Evolutionary conservation across 2,113 vertebrate species (phyloP), one percentile per base, ranked within the genome.

Genomic region (Tyrannus savana): DNA sequence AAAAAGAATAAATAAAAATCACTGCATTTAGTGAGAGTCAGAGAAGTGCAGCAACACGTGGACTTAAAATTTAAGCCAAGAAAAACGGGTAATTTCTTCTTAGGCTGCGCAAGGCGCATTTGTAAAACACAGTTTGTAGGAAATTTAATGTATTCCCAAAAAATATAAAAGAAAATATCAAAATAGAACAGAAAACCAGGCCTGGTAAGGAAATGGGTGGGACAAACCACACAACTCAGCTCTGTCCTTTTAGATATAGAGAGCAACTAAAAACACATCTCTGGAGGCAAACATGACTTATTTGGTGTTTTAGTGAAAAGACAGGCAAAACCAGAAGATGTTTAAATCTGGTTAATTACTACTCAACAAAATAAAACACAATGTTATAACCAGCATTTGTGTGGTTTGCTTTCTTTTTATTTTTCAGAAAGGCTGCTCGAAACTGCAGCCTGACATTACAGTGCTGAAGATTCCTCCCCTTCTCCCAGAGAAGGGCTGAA

Each of bases 121-220:
- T 0, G 0, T 14, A 18, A 93, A 90, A 39, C 22, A 35, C 0
- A 0, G n/a, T 19, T 77, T 5, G 0, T 5, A 60, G 75, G 46
- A 60, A 87, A 60, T 30, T 2, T 5, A 35, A 12, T 14, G 6
- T 21, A 31, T 37, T 87, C 37, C 68, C 19, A 33, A 19, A 47
- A 84, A 84, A 60, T 66, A 46, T 16, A n/a, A 49, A 23, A 2
- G 3, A 62, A 91, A 82, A 49, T 5, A 60, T 10, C 39, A 68
- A 93, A 95, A 85, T 55, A 89, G 77, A 82, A 23, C 2, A 71
- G 42, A 76, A 93, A 67, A 16, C 7, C 25, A 31, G 24, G 73
- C 27, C 22, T 85, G 77, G 78, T 39, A 63, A 81, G 35, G 76
- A 90, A 94, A 52, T 37, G 56, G 87, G 87, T 74, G 85, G 85